These are phyloP conservation scores for Drosophila pullipes DNA, from an alignment of 2,888 invertebrate genomes.

Conservation along the genomic window DNA sequence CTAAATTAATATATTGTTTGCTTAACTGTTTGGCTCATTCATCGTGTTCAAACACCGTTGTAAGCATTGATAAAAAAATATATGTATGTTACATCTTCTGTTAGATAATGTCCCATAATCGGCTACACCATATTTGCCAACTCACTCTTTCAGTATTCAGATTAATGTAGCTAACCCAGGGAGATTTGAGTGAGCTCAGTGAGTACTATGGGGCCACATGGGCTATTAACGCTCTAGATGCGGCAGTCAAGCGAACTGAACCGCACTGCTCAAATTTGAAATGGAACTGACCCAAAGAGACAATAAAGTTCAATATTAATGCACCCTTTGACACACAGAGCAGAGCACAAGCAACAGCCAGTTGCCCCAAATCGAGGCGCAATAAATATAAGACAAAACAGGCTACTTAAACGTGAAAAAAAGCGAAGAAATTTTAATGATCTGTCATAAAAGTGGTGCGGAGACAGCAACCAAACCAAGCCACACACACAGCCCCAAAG, in stretches of 20 bases:
- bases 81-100: neutral
- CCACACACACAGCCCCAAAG: constrained; percentile 6
- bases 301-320: constrained; percentile 80
- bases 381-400: constrained; percentile 78
- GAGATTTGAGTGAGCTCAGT: constrained; percentile 38
- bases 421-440: constrained; percentile 69
- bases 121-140: neutral
- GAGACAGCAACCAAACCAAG: constrained; percentile 19
- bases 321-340: constrained; percentile 72
- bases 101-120: constrained; percentile 1
- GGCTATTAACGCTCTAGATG: constrained; percentile 66
- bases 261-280: constrained; percentile 22
- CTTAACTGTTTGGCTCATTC: neutral
- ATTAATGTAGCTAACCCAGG: constrained; percentile 39
- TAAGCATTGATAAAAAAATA: neutral
- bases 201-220: constrained; percentile 41
- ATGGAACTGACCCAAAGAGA: constrained; percentile 65
- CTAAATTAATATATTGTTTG: neutral
- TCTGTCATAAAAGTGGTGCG: constrained; percentile 73
- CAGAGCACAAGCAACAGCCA: constrained; percentile 23
- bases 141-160: constrained; percentile 17
- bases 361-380: constrained; percentile 53
- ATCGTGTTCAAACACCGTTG: neutral
- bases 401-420: constrained; percentile 66
- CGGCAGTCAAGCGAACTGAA: constrained; percentile 32